phyloP scores from a whole-genome alignment of 2,113 vertebrate genomes.

The Periophthalmodon schlosseri region DNA sequence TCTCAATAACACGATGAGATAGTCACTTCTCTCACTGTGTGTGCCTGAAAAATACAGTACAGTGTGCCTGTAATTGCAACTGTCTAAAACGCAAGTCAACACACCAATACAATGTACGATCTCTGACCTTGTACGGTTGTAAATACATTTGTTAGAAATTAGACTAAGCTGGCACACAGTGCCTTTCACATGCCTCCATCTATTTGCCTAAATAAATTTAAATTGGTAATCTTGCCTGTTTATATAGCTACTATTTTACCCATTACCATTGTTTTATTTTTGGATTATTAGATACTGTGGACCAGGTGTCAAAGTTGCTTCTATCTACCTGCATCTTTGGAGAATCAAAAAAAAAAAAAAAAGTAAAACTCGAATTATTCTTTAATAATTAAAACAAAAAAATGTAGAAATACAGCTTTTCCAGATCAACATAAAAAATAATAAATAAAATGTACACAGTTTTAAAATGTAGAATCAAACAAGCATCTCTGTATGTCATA shows the following conservation, averaged over 20 bases:
- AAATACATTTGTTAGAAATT: too few relatives aligned
- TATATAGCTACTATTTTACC: too few relatives aligned
- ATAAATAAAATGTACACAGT: constrained; percentile 59
- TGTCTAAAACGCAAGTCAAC: too few relatives aligned
- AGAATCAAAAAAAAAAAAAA: not conserved
- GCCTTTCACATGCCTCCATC: too few relatives aligned
- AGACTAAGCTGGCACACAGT: too few relatives aligned
- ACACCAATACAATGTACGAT: too few relatives aligned
- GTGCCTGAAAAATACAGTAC: too few relatives aligned
- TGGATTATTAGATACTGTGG: not conserved
- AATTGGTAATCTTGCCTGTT: too few relatives aligned
- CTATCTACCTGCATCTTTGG: too few relatives aligned
- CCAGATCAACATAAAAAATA: constrained; percentile 27
- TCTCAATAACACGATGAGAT: not conserved
- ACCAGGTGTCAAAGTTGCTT: not conserved
- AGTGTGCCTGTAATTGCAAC: too few relatives aligned
- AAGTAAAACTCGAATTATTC: constrained; percentile 20
- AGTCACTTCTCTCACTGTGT: not conserved
- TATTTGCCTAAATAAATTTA: too few relatives aligned
- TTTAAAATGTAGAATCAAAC: constrained; percentile 40
- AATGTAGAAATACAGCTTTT: constrained; percentile 45
- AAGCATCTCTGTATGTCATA: constrained; percentile 39
- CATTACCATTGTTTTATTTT: not conserved
- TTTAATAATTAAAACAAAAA: constrained; percentile 65
- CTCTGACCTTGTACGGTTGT: too few relatives aligned